These are phyloP conservation scores for Astyanax mexicanus DNA, from an alignment of 2,797 vertebrate genomes.

Conservation along the genomic window DNA sequence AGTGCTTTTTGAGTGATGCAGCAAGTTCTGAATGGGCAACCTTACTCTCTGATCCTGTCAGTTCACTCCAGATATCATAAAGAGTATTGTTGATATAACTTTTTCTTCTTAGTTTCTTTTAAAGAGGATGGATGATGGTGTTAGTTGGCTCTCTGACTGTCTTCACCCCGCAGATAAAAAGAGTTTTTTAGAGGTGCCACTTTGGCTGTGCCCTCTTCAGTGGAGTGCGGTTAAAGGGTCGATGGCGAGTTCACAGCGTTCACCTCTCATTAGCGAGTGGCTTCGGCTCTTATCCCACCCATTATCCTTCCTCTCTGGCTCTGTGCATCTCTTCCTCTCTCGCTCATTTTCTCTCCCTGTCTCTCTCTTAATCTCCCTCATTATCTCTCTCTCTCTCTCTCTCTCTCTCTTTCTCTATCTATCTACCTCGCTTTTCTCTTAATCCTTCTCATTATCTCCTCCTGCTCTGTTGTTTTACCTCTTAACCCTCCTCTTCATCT, in stretches of 20 bases:
- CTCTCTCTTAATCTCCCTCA: constrained; percentile 35
- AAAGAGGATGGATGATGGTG: too few relatives aligned
- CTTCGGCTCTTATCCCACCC: neutral
- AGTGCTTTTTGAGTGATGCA: too few relatives aligned
- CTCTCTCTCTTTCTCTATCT: neutral
- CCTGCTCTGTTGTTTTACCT: constrained; percentile 19
- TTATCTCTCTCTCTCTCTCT: constrained; percentile 30
- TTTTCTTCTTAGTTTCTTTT: neutral
- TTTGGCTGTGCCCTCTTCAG: neutral
- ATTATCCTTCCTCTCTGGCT: neutral
- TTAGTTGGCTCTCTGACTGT: neutral
- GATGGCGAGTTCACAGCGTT: neutral
- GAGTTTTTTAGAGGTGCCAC: neutral
- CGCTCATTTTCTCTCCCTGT: neutral
- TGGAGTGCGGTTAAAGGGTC: neutral
- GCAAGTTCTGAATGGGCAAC: too few relatives aligned
- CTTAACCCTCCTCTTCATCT: neutral
- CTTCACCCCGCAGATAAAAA: neutral
- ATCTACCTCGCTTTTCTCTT: constrained; percentile 21
- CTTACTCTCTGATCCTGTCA: neutral
- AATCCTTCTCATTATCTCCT: constrained; percentile 40
- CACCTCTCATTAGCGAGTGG: neutral
- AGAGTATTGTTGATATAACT: neutral
- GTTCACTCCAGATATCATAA: neutral
- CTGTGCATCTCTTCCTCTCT: neutral